These are phyloP conservation scores for Gulo gulo DNA, from an alignment of 2,113 vertebrate genomes.

Conservation along the genomic window DNA sequence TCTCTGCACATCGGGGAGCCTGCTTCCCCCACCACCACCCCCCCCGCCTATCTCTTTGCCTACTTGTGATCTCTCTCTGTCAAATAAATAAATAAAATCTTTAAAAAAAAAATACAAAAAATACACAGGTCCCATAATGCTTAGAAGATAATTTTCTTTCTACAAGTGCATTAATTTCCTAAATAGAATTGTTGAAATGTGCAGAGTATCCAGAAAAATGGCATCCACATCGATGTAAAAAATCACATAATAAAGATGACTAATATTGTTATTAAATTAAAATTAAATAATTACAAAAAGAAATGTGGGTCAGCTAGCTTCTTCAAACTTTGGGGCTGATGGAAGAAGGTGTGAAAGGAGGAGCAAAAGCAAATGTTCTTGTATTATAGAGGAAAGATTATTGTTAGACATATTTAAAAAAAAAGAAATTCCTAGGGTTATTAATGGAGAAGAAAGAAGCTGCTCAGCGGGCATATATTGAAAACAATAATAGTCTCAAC, in stretches of 20 bases:
- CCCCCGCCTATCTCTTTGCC: too few relatives aligned
- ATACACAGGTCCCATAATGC: background rate
- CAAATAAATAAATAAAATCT: background rate
- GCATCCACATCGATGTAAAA: background rate
- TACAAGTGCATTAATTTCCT: background rate
- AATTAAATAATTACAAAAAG: background rate
- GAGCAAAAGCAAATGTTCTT: background rate
- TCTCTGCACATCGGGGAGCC: too few relatives aligned
- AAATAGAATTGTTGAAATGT: background rate
- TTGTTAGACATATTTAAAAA: background rate
- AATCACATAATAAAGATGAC: background rate
- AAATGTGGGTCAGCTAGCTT: background rate
- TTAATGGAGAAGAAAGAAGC: constrained; percentile 38
- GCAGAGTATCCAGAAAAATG: background rate
- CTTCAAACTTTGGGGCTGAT: background rate
- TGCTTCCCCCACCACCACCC: rapidly evolving
- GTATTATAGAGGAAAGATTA: background rate
- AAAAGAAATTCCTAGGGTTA: background rate
- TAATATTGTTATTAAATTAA: background rate
- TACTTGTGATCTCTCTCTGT: too few relatives aligned
- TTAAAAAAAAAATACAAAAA: background rate
- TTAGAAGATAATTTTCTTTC: background rate
- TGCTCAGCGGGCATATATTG: constrained; percentile 55
- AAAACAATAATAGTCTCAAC: constrained; percentile 61
- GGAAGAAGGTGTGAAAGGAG: background rate